A percentile compares a stretch with the other conserved stretches of the same genome.
Evolutionary conservation across 1,140 invertebrate genomes (phyloP).

Genomic region (Drosophila truncata): DNA sequence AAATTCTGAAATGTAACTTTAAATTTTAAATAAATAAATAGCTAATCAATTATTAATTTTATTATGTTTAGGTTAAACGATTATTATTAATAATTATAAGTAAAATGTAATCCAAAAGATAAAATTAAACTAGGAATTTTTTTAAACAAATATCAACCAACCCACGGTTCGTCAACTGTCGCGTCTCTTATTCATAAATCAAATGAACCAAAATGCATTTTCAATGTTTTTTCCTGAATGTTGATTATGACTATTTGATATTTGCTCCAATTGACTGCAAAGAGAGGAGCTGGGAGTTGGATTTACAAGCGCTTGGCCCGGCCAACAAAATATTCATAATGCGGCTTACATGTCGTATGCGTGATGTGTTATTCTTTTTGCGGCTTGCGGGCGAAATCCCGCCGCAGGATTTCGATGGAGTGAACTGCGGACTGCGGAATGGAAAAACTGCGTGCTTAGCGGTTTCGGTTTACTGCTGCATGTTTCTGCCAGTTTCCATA

Average conservation of each 20-base stretch:
- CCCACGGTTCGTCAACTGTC: slow-evolving; percentile 61
- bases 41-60: neutral
- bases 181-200: slow-evolving; percentile 70
- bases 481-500: slow-evolving; percentile 32
- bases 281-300: slow-evolving; percentile 2
- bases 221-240: slow-evolving; percentile 70
- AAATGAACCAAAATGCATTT: slow-evolving; percentile 79
- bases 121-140: neutral
- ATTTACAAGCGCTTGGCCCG: slow-evolving; percentile 40
- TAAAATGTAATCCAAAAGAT: neutral
- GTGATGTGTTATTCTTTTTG: slow-evolving; percentile 81
- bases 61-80: neutral
- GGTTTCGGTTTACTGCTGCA: slow-evolving; percentile 48
- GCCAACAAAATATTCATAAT: slow-evolving; percentile 82
- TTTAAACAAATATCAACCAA: neutral
- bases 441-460: slow-evolving; percentile 59
- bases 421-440: slow-evolving; percentile 16
- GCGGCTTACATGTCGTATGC: slow-evolving; percentile 80
- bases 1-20: neutral
- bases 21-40: too few relatives aligned
- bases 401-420: slow-evolving; percentile 22
- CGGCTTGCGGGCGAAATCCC: slow-evolving; percentile 34
- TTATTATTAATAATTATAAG: neutral
- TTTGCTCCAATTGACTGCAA: slow-evolving; percentile 35
- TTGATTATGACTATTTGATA: slow-evolving; percentile 80